Conservation (phyloP, 2,797 vertebrate genomes). For the Coregonus sp. region DNA sequence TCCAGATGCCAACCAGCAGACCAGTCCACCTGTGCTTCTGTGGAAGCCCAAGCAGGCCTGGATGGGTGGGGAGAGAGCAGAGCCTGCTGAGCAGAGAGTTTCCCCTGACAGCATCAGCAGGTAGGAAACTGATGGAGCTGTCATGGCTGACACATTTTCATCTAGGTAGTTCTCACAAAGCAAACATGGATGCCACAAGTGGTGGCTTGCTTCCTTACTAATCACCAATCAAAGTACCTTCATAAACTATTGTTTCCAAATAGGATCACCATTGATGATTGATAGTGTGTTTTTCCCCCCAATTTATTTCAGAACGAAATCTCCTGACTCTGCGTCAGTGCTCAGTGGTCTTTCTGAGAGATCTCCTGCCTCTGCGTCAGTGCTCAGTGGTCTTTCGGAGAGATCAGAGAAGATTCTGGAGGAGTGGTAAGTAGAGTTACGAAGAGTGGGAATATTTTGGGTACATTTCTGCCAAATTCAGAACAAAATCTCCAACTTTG, state of each 20-base stretch:
- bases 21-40: constrained; percentile 43
- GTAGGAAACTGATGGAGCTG: constrained; percentile 34
- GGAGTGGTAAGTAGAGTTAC: constrained; percentile 81
- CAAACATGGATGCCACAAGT: neutral
- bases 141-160: too few species aligned
- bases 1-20: constrained; percentile 30
- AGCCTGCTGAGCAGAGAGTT: constrained; percentile 16
- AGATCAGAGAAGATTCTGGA: constrained; percentile 86
- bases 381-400: constrained; percentile 64
- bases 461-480: too few species aligned
- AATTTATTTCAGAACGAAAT: constrained; percentile 57
- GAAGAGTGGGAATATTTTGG: too few species aligned
- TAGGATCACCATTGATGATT: neutral
- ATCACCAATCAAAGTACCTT: neutral
- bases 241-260: neutral
- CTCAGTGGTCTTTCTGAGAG: constrained; percentile 69
- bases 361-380: constrained; percentile 57
- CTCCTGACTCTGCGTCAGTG: constrained; percentile 54
- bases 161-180: neutral
- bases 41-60: constrained; percentile 74
- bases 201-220: neutral
- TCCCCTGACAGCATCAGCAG: constrained; percentile 49
- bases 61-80: constrained; percentile 51
- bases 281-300: neutral
- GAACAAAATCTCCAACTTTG: neutral